Conservation (phyloP, 1,140 invertebrate species). For the Pseudomyrmex pallidus region DNA sequence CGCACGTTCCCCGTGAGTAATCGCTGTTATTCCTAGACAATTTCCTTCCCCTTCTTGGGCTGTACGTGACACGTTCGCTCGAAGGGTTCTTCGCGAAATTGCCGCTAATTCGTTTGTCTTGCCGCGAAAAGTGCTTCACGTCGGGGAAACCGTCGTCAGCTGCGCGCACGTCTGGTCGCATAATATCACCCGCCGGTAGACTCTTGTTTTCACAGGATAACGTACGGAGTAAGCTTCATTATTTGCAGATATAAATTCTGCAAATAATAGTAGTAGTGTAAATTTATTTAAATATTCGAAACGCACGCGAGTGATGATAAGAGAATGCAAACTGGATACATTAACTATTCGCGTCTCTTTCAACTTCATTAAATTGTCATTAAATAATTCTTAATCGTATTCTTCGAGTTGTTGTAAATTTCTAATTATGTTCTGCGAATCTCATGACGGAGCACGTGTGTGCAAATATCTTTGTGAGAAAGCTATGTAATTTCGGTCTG, state of each 20-base stretch:
- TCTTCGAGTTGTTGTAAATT: no score
- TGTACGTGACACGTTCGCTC: conserved; percentile 70
- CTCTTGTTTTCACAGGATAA: conserved; percentile 10
- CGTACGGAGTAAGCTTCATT: not conserved
- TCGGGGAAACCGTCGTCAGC: conserved; percentile 39
- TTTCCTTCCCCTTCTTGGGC: conserved; percentile 31
- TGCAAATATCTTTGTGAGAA: conserved; percentile 5
- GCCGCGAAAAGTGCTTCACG: conserved; percentile 51
- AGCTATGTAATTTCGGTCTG: conserved; percentile 10
- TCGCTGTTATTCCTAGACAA: conserved; percentile 78
- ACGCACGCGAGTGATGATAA: not conserved
- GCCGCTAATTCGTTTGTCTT: conserved; percentile 71
- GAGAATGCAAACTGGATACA: no score
- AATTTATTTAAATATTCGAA: not conserved
- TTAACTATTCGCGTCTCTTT: no score
- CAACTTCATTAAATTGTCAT: no score
- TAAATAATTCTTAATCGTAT: no score
- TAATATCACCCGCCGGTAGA: conserved; percentile 10
- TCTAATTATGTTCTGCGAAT: conserved; percentile 9
- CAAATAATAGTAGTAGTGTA: not conserved
- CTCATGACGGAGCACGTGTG: not conserved
- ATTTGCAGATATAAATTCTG: conserved; percentile 22
- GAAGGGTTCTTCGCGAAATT: conserved; percentile 65
- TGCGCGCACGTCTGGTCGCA: conserved; percentile 44
- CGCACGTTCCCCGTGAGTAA: conserved; percentile 74